Percentiles rank a stretch among this genome's conserved stretches.
These are phyloP conservation scores for Drosophila santomea DNA, from an alignment of 1,140 invertebrate species.

Conservation along the genomic window DNA sequence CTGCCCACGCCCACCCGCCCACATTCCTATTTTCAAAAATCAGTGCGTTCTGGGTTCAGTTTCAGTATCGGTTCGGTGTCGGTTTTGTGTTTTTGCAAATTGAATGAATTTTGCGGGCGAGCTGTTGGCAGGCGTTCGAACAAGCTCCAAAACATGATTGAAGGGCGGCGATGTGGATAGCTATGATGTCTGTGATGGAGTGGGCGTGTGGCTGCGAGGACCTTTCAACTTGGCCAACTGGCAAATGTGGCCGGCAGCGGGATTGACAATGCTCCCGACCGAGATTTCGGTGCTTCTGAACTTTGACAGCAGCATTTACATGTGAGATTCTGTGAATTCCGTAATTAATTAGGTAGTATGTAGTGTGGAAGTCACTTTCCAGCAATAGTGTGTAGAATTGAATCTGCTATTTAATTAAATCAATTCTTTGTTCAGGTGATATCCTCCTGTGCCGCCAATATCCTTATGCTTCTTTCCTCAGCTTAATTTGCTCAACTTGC, in stretches of 20 bases:
- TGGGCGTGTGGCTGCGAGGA: background rate
- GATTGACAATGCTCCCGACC: background rate
- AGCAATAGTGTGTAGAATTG: no score
- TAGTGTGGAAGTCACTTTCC: no score
- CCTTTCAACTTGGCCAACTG: slow-evolving; percentile 19
- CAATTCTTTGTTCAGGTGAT: background rate
- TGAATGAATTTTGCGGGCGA: slow-evolving; percentile 68
- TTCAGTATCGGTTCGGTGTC: slow-evolving; percentile 5
- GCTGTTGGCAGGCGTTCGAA: slow-evolving; percentile 44
- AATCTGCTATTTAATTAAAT: no score
- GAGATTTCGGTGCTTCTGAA: slow-evolving; percentile 13
- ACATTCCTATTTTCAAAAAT: background rate
- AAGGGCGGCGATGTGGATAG: slow-evolving; percentile 16
- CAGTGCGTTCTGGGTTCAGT: slow-evolving; percentile 3
- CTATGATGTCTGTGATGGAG: background rate
- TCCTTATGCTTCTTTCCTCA: background rate
- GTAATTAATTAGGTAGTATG: background rate
- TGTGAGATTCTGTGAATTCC: background rate
- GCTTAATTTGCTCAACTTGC: background rate
- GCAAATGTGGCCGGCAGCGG: slow-evolving; percentile 21
- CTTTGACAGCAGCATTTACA: background rate
- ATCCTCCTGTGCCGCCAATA: background rate
- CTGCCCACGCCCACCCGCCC: slow-evolving; percentile 21
- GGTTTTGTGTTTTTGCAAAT: slow-evolving; percentile 63
- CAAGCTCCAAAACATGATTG: slow-evolving; percentile 50